phyloP scores from a whole-genome alignment of 2,113 vertebrate genomes.

The Catharus minimus region DNA sequence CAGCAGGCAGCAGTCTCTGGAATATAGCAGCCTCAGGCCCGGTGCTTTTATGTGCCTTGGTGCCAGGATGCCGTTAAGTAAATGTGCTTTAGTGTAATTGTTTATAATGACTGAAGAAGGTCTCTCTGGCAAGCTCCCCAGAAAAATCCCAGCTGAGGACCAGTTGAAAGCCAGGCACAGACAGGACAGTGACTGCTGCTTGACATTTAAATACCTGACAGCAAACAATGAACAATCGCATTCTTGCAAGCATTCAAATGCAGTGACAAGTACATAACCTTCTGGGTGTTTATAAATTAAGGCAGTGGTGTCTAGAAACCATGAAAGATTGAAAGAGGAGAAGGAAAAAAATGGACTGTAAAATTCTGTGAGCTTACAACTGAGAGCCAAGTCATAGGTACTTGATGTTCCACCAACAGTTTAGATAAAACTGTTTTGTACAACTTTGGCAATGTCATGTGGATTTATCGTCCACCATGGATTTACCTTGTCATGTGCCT shows the following conservation, averaged over 20 bases:
- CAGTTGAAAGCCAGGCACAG: background rate
- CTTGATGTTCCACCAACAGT: background rate
- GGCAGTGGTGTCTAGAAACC: background rate
- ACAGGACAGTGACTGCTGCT: background rate
- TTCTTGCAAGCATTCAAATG: background rate
- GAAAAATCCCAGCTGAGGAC: background rate
- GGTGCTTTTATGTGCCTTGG: background rate
- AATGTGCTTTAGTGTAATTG: background rate
- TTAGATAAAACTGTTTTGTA: background rate
- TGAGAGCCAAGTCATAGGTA: rapidly evolving
- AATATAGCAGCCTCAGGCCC: background rate
- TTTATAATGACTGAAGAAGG: background rate
- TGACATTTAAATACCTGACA: background rate
- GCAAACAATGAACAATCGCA: background rate
- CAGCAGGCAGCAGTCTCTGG: background rate
- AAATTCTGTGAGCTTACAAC: background rate
- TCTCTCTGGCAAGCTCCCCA: background rate
- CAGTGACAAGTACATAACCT: background rate
- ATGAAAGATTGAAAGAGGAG: background rate
- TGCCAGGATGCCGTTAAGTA: background rate
- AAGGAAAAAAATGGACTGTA: background rate
- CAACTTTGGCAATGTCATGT: background rate
- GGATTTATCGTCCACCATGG: background rate
- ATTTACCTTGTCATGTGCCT: background rate
- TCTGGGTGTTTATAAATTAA: background rate